Evolutionary conservation across 2,888 invertebrate genomes (phyloP).

Genomic region (Deroplatys truncata): DNA sequence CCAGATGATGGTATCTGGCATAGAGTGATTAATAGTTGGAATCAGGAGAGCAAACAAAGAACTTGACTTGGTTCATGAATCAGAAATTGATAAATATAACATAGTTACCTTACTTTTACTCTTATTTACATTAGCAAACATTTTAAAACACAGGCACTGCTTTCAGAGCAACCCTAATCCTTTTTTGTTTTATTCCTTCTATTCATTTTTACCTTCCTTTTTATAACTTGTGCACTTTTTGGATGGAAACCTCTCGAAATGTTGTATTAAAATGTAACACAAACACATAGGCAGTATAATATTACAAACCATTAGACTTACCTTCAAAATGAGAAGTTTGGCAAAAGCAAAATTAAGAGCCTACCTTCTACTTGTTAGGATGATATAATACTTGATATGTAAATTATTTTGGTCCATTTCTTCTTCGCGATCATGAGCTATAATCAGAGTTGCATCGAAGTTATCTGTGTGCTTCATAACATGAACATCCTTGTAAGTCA

Average conservation of each 20-base stretch:
- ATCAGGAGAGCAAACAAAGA: too few species aligned
- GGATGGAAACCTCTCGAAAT: not conserved
- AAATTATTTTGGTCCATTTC: constrained; percentile 42
- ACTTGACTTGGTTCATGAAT: too few species aligned
- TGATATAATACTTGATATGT: constrained; percentile 56
- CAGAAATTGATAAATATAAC: too few species aligned
- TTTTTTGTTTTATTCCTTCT: not conserved
- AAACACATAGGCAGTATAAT: not conserved
- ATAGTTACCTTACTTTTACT: too few species aligned
- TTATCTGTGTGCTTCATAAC: constrained; percentile 59
- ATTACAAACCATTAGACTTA: not conserved
- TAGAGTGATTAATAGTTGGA: too few species aligned
- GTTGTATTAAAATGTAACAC: not conserved
- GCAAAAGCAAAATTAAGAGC: constrained; percentile 16
- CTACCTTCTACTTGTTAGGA: constrained; percentile 56
- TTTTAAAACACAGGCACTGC: too few species aligned
- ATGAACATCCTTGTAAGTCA: constrained; percentile 56
- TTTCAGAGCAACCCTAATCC: not conserved
- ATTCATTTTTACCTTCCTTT: not conserved
- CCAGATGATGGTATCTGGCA: too few species aligned
- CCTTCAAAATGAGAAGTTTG: not conserved
- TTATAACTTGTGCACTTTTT: not conserved
- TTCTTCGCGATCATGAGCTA: constrained; percentile 50
- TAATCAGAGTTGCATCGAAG: constrained; percentile 63
- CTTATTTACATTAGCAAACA: too few species aligned